Base-by-base conservation (phyloP, 2,113 vertebrate species). In the Pleuronectes platessa region DNA sequence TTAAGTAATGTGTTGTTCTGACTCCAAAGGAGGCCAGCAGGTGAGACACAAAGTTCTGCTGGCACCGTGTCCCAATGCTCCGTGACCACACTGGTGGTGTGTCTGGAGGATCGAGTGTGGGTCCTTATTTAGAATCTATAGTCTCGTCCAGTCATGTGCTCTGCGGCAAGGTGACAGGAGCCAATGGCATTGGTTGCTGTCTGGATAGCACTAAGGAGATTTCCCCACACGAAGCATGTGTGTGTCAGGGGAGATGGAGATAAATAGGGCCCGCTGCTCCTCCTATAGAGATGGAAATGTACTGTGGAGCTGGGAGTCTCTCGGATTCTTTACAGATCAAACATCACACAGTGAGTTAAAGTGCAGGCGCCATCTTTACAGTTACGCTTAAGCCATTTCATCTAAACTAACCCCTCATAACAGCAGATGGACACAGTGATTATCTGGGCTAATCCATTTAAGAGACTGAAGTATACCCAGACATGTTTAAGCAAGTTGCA, bases 371-470 rank as follows among this genome's bases (percentile, higher is more conserved):
- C 2, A 20, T 53, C 13, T 71, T 71, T 69, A 65, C 9, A n/a
- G 56, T 64, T 47, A 61, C 15, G 47, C 66, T 70, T 10, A 5
- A 12, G 23, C 13, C 21, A 21, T 58, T 64, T 76, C 37, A 56
- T 76, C 42, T 31, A 59, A 65, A 8, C 12, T 23, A 27, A 47
- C 4, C 20, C 4, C 20, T 68, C 13, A 60, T 58, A 12, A 74
- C 24, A 37, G n/a, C 82, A 85, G 68, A 83, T 85, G 74, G 72
- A 69, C 31, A 21, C 24, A 0, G 9, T 61, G 72, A 37, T 66
- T 63, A 62, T 74, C 78, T 78, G 66, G 45, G 83, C 17, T 86
- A 88, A 88, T 87, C 78, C 78, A 79, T 58, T 83, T 74, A 74
- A 21, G 51, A 63, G 51, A 31, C 42, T 35, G 58, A 27, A 62